Evolutionary conservation across 2,797 vertebrate genomes (phyloP), one percentile per base, ranked within the genome.

Genomic region (Pempheris klunzingeri): DNA sequence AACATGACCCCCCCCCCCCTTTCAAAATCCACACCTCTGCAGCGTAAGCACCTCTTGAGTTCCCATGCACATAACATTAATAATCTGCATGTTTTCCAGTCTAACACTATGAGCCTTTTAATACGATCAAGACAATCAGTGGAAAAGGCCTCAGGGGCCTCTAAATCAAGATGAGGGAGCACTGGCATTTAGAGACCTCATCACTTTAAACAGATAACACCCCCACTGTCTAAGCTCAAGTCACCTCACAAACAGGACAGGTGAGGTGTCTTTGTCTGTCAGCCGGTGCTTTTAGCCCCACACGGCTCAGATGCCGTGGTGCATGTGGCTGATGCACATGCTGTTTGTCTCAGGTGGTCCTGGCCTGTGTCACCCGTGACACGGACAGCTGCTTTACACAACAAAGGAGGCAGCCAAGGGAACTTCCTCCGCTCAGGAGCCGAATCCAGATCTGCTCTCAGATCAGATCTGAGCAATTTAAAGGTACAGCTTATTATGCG

Each of bases 281-380:
- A 44, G 54, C 9, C 24, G 5, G 67, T n/a, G 30, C 24, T 24
- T 62, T 65, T 13, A 71, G 36, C 53, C 28, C 18, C 30, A 70
- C 30, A 10, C 32, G 41, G 39, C n/a, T 61, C 41, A 67, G 24
- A 64, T 30, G 54, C 62, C 26, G 32, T 41, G 58, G 46, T 64
- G 60, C 89, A 84, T 83, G 89, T 86, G 70, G 79, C 61, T 60
- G 41, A 70, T 68, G 83, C 83, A 82, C 88, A 89, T 86, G 84
- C 52, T 76, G 80, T 59, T 64, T 71, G 67, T 81, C 80, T 94
- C 87, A 92, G 88, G 92, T 91, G 88, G 90, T 81, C 77, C 67
- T 78, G 74, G 59, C 71, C 67, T 26, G 47, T 83, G 74, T 72
- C 80, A 84, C 90, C 41, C 71, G 62, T 93, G 89, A 93, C 90